Base-by-base conservation (phyloP, 1,140 invertebrate genomes). In the Octopus sinensis region DNA sequence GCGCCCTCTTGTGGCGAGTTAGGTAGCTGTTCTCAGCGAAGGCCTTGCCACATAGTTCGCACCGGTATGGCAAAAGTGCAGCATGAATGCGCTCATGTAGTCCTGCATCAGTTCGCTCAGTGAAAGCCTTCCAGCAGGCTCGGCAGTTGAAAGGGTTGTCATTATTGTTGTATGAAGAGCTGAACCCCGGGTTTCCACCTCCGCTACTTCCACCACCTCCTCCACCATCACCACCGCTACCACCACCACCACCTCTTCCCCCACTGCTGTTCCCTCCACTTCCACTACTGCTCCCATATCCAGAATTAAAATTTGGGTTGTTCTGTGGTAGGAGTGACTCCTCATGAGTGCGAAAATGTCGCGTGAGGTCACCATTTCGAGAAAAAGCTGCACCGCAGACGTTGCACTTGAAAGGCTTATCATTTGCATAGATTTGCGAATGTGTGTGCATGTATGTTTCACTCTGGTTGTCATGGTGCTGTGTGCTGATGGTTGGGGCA, bases 341-440 rank as follows among this genome's bases (percentile, higher is more conserved):
- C 13, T 73, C 68, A 84, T 92, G 92, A 0, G 91, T 92, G 52
- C 91, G 86, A 12, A 89, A 84, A 84, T 92, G 91, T 5, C 91
- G 86, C 4, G 91, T 92, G 54, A 92, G 84, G 84, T 92, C 92
- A 6, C 91, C 91, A 4, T 91, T 91, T 81, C 92, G 91, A 54
- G 91, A 86, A 83, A 92, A 92, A 0, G 91, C 91, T 71, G 91
- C 82, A 7, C 88, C 89, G 85, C 91, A 92, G 23, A 89, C 83
- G 77, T 90, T 87, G 82, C 90, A 90, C 54, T 87, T 87, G 80
- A 88, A 90, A 4, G 88, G 89, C 78, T 90, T 90, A 76, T 88
- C 88, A 4, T 88, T 88, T 2, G 89, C 88, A 80, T 90, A 88
- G 68, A 73, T 73, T 17, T 73, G 68, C 68, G 68, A 73, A 6